Percentiles rank a stretch among this genome's conserved stretches.
These are phyloP conservation scores for Rosalia funebris DNA, from an alignment of 2,888 invertebrate genomes.

Conservation along the genomic window DNA sequence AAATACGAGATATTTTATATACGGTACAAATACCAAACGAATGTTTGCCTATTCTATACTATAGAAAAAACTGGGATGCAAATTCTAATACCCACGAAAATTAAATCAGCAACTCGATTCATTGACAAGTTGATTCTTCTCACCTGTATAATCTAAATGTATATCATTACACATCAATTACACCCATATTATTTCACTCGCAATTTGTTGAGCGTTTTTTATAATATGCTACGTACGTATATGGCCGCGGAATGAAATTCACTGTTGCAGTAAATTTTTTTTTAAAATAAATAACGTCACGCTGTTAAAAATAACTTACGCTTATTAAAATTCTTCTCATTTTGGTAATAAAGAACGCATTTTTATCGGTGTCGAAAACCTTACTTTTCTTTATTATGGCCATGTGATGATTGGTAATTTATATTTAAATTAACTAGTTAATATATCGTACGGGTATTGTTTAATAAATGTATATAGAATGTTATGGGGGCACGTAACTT, in stretches of 20 bases:
- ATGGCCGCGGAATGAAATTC: background rate
- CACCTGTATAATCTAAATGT: too few species aligned
- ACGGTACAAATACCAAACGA: too few species aligned
- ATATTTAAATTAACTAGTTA: constrained; percentile 39
- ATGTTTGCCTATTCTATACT: too few species aligned
- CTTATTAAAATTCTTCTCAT: constrained; percentile 43
- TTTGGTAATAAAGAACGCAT: constrained; percentile 41
- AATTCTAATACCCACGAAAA: too few species aligned
- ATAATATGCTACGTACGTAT: background rate
- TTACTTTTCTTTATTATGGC: constrained; percentile 38
- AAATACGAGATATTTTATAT: too few species aligned
- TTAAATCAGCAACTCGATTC: too few species aligned
- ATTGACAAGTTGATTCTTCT: too few species aligned
- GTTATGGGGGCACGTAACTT: constrained; percentile 3
- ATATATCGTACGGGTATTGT: constrained; percentile 23
- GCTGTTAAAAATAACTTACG: constrained; percentile 41
- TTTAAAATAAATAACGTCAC: constrained; percentile 37
- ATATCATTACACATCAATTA: background rate
- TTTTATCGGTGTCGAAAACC: constrained; percentile 41
- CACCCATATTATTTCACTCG: background rate
- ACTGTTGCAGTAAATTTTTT: background rate
- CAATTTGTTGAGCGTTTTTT: background rate
- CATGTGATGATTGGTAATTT: constrained; percentile 44
- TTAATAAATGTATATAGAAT: constrained; percentile 37
- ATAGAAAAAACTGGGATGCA: too few species aligned